Evolutionary conservation across 2,888 invertebrate species (phyloP).

Genomic region (Drosophila pegasa): DNA sequence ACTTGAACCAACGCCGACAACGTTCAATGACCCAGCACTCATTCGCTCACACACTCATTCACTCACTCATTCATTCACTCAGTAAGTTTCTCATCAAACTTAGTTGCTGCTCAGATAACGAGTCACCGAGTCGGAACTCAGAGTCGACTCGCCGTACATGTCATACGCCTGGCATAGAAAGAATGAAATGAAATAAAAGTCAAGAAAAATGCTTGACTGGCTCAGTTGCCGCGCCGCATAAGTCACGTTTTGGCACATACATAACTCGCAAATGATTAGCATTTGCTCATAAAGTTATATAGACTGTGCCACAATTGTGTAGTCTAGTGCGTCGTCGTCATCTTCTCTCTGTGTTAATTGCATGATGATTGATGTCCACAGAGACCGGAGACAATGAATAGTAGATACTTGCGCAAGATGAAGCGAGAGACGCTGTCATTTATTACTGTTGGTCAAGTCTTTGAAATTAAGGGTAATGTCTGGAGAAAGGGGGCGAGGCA

Average conservation of each 20-base stretch:
- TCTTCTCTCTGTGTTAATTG: conserved; percentile 43
- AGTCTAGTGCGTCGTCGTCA: conserved; percentile 11
- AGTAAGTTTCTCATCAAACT: conserved; percentile 35
- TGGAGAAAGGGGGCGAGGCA: background rate
- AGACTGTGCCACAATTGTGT: conserved; percentile 8
- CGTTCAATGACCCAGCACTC: conserved; percentile 71
- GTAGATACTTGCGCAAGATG: conserved; percentile 33
- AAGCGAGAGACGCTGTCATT: conserved; percentile 20
- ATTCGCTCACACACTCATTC: conserved; percentile 11
- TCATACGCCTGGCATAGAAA: conserved; percentile 36
- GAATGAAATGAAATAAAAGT: conserved; percentile 11
- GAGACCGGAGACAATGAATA: conserved; percentile 22
- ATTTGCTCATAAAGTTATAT: conserved; percentile 33
- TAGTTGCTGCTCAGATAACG: conserved; percentile 39
- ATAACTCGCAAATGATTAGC: conserved; percentile 50
- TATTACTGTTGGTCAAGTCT: conserved; percentile 38
- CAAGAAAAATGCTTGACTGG: conserved; percentile 31
- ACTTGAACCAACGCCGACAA: conserved; percentile 47
- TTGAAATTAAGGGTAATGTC: conserved; percentile 4
- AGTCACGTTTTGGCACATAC: conserved; percentile 68
- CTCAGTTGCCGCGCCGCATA: conserved; percentile 46
- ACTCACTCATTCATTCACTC: conserved; percentile 28
- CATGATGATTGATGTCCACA: conserved; percentile 44
- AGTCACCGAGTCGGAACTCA: conserved; percentile 17
- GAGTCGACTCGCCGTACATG: conserved; percentile 22